Evolutionary conservation across 2,888 invertebrate genomes (phyloP).

Genomic region (Ephialtes manifestator): DNA sequence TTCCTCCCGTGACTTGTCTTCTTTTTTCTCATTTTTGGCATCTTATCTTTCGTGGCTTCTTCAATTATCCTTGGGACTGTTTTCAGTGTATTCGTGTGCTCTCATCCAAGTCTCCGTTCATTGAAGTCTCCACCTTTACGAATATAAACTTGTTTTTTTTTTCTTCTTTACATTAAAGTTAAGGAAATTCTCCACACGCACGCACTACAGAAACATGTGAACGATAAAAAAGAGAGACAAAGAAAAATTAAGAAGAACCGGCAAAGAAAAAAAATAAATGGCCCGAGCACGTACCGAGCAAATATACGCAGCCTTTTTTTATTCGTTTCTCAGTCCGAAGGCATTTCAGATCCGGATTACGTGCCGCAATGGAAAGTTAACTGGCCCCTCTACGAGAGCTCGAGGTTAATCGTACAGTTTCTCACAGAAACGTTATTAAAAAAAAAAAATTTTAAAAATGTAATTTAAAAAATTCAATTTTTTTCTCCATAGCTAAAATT

Average conservation of each 20-base stretch:
- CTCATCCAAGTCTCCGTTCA: constrained; percentile 59
- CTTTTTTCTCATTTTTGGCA: constrained; percentile 2
- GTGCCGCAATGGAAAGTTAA: constrained; percentile 63
- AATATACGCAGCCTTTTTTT: constrained; percentile 22
- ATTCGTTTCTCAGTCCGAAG: constrained; percentile 3
- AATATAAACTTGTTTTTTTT: constrained; percentile 23
- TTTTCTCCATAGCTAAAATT: not conserved
- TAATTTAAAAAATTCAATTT: not conserved
- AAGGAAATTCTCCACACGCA: constrained; percentile 55
- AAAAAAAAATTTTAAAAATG: not conserved
- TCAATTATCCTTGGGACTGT: constrained; percentile 2
- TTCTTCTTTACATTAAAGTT: constrained; percentile 35
- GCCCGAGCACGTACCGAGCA: constrained; percentile 46
- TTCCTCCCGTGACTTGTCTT: not conserved
- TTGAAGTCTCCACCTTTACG: constrained; percentile 69
- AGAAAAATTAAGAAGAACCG: constrained; percentile 25
- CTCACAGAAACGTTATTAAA: not conserved
- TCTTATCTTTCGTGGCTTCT: constrained; percentile 4
- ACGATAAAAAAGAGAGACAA: constrained; percentile 23
- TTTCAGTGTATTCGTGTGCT: constrained; percentile 11
- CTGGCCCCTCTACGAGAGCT: constrained; percentile 47
- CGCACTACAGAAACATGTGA: constrained; percentile 51
- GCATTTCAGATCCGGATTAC: constrained; percentile 63
- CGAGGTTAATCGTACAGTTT: constrained; percentile 50
- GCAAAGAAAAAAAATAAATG: constrained; percentile 19